Conservation (phyloP, 2,113 vertebrate species). For the Silurus meridionalis region DNA sequence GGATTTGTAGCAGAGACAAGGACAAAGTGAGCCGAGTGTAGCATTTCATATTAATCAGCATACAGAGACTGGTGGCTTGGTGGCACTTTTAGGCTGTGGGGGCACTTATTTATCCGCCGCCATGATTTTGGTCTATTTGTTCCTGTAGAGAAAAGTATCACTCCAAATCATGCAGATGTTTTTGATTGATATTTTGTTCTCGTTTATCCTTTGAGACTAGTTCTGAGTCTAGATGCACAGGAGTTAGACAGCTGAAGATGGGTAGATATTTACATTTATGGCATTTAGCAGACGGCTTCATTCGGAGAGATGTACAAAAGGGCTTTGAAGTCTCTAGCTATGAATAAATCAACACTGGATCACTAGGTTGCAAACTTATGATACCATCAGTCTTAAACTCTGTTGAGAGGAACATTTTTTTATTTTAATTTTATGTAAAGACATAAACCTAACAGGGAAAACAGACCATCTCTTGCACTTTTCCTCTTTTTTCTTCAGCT, state of each 20-base stretch:
- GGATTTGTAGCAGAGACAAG: conserved; percentile 12
- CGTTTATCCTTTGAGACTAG: background rate
- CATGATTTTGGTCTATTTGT: background rate
- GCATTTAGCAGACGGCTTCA: too few species aligned
- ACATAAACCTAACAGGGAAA: too few species aligned
- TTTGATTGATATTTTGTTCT: background rate
- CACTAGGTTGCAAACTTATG: too few species aligned
- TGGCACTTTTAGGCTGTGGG: background rate
- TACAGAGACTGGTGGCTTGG: background rate
- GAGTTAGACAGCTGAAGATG: background rate
- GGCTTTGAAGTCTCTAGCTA: too few species aligned
- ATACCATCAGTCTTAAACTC: too few species aligned
- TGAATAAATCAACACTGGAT: too few species aligned
- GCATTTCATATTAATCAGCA: background rate
- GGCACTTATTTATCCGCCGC: background rate
- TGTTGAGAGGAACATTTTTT: too few species aligned
- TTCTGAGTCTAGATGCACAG: background rate
- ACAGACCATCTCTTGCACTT: too few species aligned
- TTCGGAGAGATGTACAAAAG: too few species aligned
- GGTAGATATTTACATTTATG: background rate
- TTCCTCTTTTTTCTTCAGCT: too few species aligned
- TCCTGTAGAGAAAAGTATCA: background rate
- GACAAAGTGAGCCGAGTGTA: conserved; percentile 15
- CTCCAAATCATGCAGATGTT: background rate
- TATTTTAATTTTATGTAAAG: too few species aligned